Evolutionary conservation across 2,888 invertebrate species (phyloP).

Genomic region (Kryphioiulus occultus): DNA sequence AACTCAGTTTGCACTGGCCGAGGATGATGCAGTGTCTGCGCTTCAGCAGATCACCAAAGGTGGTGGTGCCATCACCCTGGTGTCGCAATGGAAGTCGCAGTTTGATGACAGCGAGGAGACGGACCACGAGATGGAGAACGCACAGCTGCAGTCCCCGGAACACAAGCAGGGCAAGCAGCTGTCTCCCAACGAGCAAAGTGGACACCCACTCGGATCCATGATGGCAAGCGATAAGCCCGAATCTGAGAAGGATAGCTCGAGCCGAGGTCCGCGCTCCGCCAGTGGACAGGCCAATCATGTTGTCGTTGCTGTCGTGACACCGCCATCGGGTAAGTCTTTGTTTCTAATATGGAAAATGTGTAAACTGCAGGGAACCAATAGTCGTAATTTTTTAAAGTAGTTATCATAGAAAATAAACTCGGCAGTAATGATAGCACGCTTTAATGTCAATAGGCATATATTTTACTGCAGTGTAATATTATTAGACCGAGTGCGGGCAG

Average conservation of each 20-base stretch:
- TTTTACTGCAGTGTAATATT: too few relatives aligned
- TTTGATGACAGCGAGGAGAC: conserved; percentile 95
- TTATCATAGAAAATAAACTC: too few relatives aligned
- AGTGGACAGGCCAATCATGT: neutral
- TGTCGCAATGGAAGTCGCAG: conserved; percentile 95
- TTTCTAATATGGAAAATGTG: too few relatives aligned
- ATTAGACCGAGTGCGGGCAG: too few relatives aligned
- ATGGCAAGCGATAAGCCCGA: conserved; percentile 30
- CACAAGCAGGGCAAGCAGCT: conserved; percentile 60
- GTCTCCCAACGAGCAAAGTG: conserved; percentile 46
- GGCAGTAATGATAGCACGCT: too few relatives aligned
- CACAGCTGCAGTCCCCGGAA: conserved; percentile 71
- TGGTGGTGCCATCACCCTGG: conserved; percentile 79
- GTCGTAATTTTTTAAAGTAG: too few relatives aligned
- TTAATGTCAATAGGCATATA: too few relatives aligned
- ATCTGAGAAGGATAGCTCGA: conserved; percentile 50
- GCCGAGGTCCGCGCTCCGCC: conserved; percentile 24
- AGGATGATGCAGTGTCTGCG: conserved; percentile 90
- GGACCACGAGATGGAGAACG: conserved; percentile 93
- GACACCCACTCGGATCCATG: conserved; percentile 31
- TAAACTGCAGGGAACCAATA: too few relatives aligned
- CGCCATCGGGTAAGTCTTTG: neutral
- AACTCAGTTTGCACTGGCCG: conserved; percentile 90
- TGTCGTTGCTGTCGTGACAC: neutral
- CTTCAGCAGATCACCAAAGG: conserved; percentile 88